A percentile compares a stretch with the other conserved stretches of the same genome.
These are phyloP conservation scores for Cosmia pyralina DNA, from an alignment of 2,888 invertebrate species.

Conservation along the genomic window DNA sequence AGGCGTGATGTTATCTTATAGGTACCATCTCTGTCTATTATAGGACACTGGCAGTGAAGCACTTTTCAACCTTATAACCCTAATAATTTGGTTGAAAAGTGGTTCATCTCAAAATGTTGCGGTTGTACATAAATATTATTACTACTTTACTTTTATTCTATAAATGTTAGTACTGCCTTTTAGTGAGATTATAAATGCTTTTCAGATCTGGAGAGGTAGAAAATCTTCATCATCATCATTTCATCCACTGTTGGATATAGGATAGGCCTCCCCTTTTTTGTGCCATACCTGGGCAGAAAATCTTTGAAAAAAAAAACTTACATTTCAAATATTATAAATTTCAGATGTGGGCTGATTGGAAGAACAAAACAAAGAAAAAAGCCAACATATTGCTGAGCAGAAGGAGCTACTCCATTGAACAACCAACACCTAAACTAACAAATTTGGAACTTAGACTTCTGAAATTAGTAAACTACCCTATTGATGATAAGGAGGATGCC, in stretches of 20 bases:
- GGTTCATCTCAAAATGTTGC: too few relatives aligned
- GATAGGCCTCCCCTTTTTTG: too few relatives aligned
- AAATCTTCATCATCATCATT: not conserved
- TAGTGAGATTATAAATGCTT: not conserved
- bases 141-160: not conserved
- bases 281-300: too few relatives aligned
- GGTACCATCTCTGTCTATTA: too few relatives aligned
- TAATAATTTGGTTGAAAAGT: too few relatives aligned
- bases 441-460: constrained; percentile 69
- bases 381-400: constrained; percentile 70
- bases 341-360: constrained; percentile 78
- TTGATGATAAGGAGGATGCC: constrained; percentile 63
- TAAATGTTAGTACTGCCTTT: not conserved
- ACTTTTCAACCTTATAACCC: too few relatives aligned
- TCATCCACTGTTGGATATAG: too few relatives aligned
- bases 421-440: constrained; percentile 50
- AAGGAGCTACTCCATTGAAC: constrained; percentile 52
- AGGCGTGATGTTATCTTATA: too few relatives aligned
- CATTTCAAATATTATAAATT: constrained; percentile 33
- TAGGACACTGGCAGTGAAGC: too few relatives aligned
- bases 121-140: too few relatives aligned
- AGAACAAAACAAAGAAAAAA: constrained; percentile 74
- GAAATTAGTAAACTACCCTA: constrained; percentile 71
- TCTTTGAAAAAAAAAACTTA: too few relatives aligned
- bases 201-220: not conserved